Evolutionary conservation across 2,888 invertebrate species (phyloP).

Genomic region (Andrena fulva): DNA sequence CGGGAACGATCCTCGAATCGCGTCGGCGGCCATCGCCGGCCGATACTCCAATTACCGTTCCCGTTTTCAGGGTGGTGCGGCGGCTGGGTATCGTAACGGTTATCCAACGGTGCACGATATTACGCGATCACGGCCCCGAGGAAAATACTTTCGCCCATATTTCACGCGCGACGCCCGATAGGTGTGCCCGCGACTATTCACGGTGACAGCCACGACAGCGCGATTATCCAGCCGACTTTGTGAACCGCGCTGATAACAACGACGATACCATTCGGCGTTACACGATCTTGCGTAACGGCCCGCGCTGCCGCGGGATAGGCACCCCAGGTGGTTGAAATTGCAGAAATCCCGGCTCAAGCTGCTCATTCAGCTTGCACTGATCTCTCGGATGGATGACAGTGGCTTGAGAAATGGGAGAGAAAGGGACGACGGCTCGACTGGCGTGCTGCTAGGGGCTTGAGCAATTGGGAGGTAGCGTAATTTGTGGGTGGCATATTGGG

Average conservation of each 20-base stretch:
- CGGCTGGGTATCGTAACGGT: constrained; percentile 20
- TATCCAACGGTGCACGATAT: constrained; percentile 24
- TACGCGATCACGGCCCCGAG: constrained; percentile 27
- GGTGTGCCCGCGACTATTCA: constrained; percentile 47
- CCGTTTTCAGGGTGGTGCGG: constrained; percentile 1
- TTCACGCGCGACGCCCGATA: constrained; percentile 38
- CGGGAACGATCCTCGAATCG: constrained; percentile 14
- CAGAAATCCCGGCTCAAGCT: background rate
- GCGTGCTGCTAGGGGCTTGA: no score
- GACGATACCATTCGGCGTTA: constrained; percentile 53
- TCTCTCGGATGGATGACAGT: background rate
- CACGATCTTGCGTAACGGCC: constrained; percentile 55
- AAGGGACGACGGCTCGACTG: no score
- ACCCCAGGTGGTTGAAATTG: background rate
- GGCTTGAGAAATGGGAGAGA: background rate
- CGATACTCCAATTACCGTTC: constrained; percentile 37
- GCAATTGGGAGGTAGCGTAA: no score
- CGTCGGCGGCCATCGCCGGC: constrained; percentile 16
- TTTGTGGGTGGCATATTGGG: no score
- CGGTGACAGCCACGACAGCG: constrained; percentile 43
- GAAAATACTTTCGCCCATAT: constrained; percentile 55
- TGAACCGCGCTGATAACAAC: constrained; percentile 52
- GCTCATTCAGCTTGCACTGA: background rate
- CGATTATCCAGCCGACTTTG: constrained; percentile 46
- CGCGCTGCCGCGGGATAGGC: constrained; percentile 7